Evolutionary conservation across 1,140 invertebrate species (phyloP).

Genomic region (Hylyphantes graminicola): DNA sequence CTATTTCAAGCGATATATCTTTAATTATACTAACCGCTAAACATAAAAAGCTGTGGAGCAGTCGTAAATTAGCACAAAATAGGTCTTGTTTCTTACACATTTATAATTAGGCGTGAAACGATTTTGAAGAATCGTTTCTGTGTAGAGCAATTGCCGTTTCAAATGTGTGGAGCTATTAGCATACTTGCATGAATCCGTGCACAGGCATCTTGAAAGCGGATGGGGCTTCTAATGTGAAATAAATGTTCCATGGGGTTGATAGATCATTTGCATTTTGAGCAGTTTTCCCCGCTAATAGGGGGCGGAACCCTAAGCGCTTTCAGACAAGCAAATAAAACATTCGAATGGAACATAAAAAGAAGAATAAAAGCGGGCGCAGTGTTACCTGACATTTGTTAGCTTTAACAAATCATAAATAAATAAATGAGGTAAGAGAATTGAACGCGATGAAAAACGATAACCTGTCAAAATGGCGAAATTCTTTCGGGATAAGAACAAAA

Average conservation of each 20-base stretch:
- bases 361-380: constrained; percentile 2
- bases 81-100: too few relatives aligned
- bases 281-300: constrained; percentile 11
- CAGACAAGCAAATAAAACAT: background rate
- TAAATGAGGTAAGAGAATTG: constrained; percentile 28
- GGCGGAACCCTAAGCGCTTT: background rate
- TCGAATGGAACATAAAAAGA: constrained; percentile 10
- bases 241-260: background rate
- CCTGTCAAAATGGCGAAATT: constrained; percentile 58
- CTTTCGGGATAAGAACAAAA: constrained; percentile 31
- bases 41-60: too few relatives aligned
- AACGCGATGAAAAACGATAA: constrained; percentile 56
- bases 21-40: too few relatives aligned
- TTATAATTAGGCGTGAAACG: too few relatives aligned
- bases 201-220: too few relatives aligned
- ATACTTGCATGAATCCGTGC: too few relatives aligned
- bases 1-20: too few relatives aligned
- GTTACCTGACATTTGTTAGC: constrained; percentile 32
- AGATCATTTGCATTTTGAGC: constrained; percentile 34
- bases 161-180: too few relatives aligned
- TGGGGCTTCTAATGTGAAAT: too few relatives aligned
- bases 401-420: constrained; percentile 36
- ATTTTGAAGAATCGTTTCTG: too few relatives aligned
- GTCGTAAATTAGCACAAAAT: too few relatives aligned
- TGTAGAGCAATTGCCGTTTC: too few relatives aligned